phyloP scores from a whole-genome alignment of 1,140 invertebrate species.

The Drosophila pseudoananassae region DNA sequence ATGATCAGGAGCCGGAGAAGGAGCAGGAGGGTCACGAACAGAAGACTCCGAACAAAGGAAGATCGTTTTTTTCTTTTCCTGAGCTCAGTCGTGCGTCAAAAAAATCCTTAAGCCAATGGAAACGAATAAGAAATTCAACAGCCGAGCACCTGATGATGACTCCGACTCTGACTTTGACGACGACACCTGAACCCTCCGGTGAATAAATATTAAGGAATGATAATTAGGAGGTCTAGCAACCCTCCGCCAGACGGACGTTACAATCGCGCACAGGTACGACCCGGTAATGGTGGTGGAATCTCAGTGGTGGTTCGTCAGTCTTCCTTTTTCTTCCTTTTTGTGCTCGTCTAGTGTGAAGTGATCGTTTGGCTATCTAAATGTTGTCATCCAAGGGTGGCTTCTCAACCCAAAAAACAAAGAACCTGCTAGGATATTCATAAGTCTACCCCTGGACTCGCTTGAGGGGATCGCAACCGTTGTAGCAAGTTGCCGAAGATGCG shows the following conservation, averaged over 20 bases:
- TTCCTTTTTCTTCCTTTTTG: constrained; percentile 10
- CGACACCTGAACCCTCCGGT: constrained; percentile 56
- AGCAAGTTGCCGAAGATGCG: constrained; percentile 20
- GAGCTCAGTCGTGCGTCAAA: constrained; percentile 66
- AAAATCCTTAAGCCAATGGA: constrained; percentile 58
- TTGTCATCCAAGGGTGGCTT: constrained; percentile 51
- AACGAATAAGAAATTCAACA: constrained; percentile 20
- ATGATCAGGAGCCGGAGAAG: constrained; percentile 57
- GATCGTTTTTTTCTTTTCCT: constrained; percentile 47
- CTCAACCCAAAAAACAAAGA: constrained; percentile 10
- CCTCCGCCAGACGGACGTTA: constrained; percentile 43
- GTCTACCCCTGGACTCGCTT: constrained; percentile 55
- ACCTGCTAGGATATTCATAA: constrained; percentile 27
- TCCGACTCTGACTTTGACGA: constrained; percentile 40
- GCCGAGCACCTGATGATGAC: constrained; percentile 64
- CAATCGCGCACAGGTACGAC: constrained; percentile 8
- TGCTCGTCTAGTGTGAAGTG: constrained; percentile 65
- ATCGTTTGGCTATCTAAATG: constrained; percentile 80
- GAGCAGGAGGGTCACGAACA: constrained; percentile 22
- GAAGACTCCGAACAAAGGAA: constrained; percentile 26
- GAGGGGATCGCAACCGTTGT: constrained; percentile 50
- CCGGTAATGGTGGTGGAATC: constrained; percentile 67
- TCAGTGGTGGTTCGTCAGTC: constrained; percentile 31
- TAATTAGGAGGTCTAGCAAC: constrained; percentile 79
- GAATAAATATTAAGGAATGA: constrained; percentile 58